Evolutionary conservation across 2,888 invertebrate species (phyloP).

Genomic region (Chloroclysta siterata): DNA sequence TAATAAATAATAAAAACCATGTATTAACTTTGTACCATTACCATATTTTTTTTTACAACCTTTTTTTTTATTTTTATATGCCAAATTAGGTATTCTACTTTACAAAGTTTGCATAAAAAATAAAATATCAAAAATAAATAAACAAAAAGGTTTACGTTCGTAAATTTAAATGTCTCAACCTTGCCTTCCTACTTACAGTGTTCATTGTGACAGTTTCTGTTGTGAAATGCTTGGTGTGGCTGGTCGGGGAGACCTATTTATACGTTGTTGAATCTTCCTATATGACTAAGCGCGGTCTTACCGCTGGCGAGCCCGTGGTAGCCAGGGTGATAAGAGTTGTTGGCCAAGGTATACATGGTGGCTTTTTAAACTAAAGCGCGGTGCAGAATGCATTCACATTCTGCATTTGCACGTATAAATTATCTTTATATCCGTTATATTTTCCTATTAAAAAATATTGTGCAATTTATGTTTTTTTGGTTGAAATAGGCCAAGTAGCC

Average conservation of each 20-base stretch:
- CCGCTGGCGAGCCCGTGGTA: slow-evolving; percentile 39
- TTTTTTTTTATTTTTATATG: too few species aligned
- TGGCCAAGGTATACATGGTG: neutral
- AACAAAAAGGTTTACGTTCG: neutral
- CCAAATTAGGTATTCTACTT: too few species aligned
- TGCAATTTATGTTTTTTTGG: too few species aligned
- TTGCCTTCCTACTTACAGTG: slow-evolving; percentile 62
- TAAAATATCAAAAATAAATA: neutral
- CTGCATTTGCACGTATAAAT: too few species aligned
- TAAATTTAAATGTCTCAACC: slow-evolving; percentile 2
- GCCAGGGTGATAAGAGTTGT: slow-evolving; percentile 20
- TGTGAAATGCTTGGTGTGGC: slow-evolving; percentile 48
- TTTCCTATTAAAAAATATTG: too few species aligned
- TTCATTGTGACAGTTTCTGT: slow-evolving; percentile 65
- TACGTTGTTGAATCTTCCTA: slow-evolving; percentile 43
- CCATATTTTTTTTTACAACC: too few species aligned
- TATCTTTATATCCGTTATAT: too few species aligned
- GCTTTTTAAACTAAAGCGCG: too few species aligned
- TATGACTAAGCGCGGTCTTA: slow-evolving; percentile 63
- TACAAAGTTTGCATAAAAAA: neutral
- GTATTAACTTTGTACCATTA: too few species aligned
- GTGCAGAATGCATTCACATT: too few species aligned
- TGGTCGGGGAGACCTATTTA: slow-evolving; percentile 58
- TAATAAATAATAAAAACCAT: too few species aligned
- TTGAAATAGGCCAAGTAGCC: too few species aligned